These are phyloP conservation scores for Pomatorhinus ruficollis DNA, from an alignment of 2,113 vertebrate genomes.

Conservation along the genomic window DNA sequence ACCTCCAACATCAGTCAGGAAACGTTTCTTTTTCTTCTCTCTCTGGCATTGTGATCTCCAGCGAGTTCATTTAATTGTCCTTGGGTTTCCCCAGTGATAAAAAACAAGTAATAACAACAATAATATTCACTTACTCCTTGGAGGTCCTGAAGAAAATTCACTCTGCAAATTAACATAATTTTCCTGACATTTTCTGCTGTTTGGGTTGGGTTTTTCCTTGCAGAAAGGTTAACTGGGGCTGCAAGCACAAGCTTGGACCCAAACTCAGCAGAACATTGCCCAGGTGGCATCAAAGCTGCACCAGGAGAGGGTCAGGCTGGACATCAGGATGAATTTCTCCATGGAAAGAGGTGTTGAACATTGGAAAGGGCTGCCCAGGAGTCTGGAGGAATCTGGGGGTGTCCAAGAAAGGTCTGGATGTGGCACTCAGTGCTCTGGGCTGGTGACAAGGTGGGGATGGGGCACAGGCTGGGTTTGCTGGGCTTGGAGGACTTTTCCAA, in stretches of 20 bases:
- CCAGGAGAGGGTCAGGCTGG: not conserved
- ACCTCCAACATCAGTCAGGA: not conserved
- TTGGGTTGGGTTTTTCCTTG: not conserved
- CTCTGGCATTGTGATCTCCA: not conserved
- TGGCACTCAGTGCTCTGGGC: not conserved
- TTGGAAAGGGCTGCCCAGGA: not conserved
- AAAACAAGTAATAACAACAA: not conserved
- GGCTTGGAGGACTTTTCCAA: not conserved
- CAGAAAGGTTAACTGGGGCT: not conserved
- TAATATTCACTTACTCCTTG: not conserved
- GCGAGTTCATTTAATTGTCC: conserved; percentile 20
- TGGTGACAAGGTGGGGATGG: not conserved
- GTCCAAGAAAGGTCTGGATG: rapidly evolving
- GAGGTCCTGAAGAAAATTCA: not conserved
- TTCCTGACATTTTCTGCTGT: not conserved
- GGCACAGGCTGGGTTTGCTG: not conserved
- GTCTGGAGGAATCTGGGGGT: not conserved
- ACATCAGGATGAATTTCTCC: not conserved
- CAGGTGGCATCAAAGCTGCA: not conserved
- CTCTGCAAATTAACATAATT: conserved; percentile 3
- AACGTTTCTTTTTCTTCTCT: not conserved
- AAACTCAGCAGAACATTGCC: not conserved
- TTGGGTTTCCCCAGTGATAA: conserved; percentile 43
- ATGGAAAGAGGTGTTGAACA: not conserved
- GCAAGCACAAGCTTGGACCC: not conserved